Conservation (phyloP, 2,797 vertebrate species). For the Rhodeus uyekii region DNA sequence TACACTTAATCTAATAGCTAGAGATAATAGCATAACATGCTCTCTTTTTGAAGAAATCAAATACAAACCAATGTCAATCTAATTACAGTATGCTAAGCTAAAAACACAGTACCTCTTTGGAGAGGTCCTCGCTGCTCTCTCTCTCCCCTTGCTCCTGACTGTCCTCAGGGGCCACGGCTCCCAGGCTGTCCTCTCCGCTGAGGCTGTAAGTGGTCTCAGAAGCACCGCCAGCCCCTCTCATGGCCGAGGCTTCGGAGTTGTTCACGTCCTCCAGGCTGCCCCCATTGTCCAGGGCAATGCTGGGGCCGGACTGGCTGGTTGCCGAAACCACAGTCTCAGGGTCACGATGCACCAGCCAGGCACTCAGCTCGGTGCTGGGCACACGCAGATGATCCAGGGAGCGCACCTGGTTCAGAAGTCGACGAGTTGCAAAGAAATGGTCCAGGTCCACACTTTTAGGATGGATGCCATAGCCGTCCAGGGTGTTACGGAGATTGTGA, state of each 20-base stretch:
- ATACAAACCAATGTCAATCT: conserved; percentile 21
- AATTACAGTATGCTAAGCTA: conserved; percentile 28
- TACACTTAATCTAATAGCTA: conserved; percentile 12
- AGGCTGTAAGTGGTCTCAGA: conserved; percentile 87
- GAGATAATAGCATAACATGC: conserved; percentile 23
- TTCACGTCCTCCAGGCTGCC: conserved; percentile 85
- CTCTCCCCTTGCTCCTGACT: conserved; percentile 79
- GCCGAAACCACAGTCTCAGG: conserved; percentile 87
- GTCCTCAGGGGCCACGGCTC: conserved; percentile 90
- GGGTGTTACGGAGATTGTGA: conserved; percentile 95
- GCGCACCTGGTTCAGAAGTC: conserved; percentile 93
- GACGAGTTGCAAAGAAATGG: conserved; percentile 90
- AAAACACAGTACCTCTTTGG: conserved; percentile 87
- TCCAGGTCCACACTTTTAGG: conserved; percentile 98
- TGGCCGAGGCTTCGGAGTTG: conserved; percentile 82
- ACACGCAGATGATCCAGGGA: conserved; percentile 93
- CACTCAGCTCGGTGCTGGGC: conserved; percentile 90
- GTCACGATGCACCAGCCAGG: conserved; percentile 96
- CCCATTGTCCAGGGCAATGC: conserved; percentile 89
- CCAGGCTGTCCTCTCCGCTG: conserved; percentile 85
- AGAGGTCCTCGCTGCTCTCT: conserved; percentile 86
- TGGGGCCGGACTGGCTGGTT: conserved; percentile 82
- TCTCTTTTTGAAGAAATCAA: conserved; percentile 19
- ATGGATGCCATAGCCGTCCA: conserved; percentile 98
- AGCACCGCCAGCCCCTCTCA: conserved; percentile 84